Conservation (phyloP, 2,888 invertebrate genomes). For the Bruchidius siliquastri region DNA sequence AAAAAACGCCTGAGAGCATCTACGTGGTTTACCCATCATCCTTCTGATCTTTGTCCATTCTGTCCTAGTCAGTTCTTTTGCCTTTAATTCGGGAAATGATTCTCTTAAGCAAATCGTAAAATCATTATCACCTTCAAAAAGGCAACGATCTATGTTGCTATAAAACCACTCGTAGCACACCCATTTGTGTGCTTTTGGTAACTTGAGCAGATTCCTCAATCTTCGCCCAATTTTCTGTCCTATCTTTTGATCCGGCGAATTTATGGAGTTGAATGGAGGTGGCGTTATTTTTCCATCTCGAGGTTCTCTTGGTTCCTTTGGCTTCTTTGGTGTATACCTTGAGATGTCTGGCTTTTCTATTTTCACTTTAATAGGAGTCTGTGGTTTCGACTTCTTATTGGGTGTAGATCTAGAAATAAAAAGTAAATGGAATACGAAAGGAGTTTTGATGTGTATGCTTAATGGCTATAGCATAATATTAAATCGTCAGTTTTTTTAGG, state of each 20-base stretch:
- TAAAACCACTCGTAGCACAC: slow-evolving; percentile 99
- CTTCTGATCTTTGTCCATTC: slow-evolving; percentile 95
- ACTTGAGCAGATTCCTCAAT: slow-evolving; percentile 85
- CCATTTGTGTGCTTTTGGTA: slow-evolving; percentile 99
- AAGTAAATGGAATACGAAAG: background rate
- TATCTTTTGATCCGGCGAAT: slow-evolving; percentile 73
- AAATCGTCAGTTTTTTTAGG: no score
- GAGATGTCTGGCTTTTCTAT: slow-evolving; percentile 15
- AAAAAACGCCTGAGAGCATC: slow-evolving; percentile 93
- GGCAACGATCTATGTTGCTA: slow-evolving; percentile 91
- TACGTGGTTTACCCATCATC: slow-evolving; percentile 94
- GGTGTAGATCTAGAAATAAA: background rate
- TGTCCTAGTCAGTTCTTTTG: slow-evolving; percentile 74
- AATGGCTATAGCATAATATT: no score
- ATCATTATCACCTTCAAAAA: slow-evolving; percentile 95
- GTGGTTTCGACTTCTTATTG: slow-evolving; percentile 3
- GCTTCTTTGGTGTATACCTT: slow-evolving; percentile 33
- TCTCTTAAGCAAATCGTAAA: slow-evolving; percentile 91
- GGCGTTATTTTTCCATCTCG: slow-evolving; percentile 39
- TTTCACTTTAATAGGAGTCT: slow-evolving; percentile 26
- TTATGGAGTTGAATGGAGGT: slow-evolving; percentile 42
- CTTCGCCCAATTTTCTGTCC: slow-evolving; percentile 88
- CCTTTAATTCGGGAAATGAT: slow-evolving; percentile 87
- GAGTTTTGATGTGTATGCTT: slow-evolving; percentile 18
- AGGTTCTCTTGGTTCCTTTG: slow-evolving; percentile 36